phyloP scores from a whole-genome alignment of 92 coral and sea anemone genomes.

The Scolanthus callimorphus region DNA sequence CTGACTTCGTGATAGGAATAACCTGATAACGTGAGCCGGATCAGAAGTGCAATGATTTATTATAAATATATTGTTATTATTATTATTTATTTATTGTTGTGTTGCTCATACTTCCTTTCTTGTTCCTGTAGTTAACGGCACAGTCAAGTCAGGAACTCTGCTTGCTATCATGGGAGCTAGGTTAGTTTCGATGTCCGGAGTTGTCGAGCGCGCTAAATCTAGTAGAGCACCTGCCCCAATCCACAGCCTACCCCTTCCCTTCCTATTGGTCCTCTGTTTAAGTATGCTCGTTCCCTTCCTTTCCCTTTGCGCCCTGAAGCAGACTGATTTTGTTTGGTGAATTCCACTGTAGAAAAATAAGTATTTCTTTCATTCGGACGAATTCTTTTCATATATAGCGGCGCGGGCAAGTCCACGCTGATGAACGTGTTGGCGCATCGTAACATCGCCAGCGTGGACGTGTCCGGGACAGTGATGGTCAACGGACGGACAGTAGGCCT shows the following conservation, averaged over 20 bases:
- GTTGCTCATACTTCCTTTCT: no score
- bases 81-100: no score
- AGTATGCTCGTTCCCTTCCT: neutral
- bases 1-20: no score
- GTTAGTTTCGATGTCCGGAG: no score
- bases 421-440: slow-evolving; percentile 89
- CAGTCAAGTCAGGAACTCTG: slow-evolving; percentile 56
- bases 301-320: neutral
- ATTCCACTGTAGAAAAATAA: neutral
- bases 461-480: slow-evolving; percentile 64
- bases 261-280: no score
- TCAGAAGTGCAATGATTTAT: no score
- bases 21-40: no score
- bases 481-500: slow-evolving; percentile 53
- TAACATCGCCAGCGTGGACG: slow-evolving; percentile 66
- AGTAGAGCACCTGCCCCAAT: no score
- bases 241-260: no score
- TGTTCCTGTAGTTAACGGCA: slow-evolving; percentile 48
- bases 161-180: slow-evolving; percentile 85
- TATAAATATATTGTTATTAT: no score
- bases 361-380: neutral
- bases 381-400: no score
- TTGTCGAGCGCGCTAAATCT: no score
- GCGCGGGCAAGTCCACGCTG: slow-evolving; percentile 86
- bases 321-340: neutral